A percentile compares a stretch with the other conserved stretches of the same genome.
phyloP scores from a whole-genome alignment of 2,888 invertebrate genomes.

The Eremobia ochroleuca region DNA sequence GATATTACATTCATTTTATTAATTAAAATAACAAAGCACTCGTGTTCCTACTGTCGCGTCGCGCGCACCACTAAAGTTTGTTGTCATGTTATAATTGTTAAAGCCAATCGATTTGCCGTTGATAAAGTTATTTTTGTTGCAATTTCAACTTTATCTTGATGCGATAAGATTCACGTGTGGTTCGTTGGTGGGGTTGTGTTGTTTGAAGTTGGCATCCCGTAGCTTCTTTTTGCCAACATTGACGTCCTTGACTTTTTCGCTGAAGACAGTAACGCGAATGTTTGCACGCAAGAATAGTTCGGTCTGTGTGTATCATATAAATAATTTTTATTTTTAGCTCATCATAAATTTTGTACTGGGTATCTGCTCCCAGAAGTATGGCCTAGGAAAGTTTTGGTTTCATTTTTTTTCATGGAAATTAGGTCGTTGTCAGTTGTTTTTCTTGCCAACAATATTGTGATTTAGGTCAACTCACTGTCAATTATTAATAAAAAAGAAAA shows the following conservation, averaged over 20 bases:
- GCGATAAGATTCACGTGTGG: constrained; percentile 28
- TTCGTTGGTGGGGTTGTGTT: not conserved
- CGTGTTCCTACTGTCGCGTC: constrained; percentile 57
- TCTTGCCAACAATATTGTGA: not conserved
- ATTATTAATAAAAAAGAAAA: not conserved
- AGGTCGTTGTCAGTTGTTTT: not conserved
- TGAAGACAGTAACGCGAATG: constrained; percentile 37
- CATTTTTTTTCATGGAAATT: not conserved
- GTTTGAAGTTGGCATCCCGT: constrained; percentile 56
- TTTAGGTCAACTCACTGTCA: not conserved
- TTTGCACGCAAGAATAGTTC: constrained; percentile 54
- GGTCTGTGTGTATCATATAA: constrained; percentile 34
- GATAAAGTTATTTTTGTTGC: constrained; percentile 35
- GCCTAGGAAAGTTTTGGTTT: too few species aligned
- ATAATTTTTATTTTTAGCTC: constrained; percentile 46
- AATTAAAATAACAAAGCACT: constrained; percentile 39
- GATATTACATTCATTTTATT: constrained; percentile 85
- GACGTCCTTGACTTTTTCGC: constrained; percentile 63
- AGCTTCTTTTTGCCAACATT: constrained; percentile 65
- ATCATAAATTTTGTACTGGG: constrained; percentile 30
- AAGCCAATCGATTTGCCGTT: constrained; percentile 47
- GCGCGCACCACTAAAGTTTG: constrained; percentile 68
- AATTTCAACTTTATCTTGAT: constrained; percentile 53
- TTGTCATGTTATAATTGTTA: constrained; percentile 63
- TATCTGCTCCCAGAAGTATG: constrained; percentile 19